Conservation (phyloP, 1,140 invertebrate genomes). For the Periplaneta americana region DNA sequence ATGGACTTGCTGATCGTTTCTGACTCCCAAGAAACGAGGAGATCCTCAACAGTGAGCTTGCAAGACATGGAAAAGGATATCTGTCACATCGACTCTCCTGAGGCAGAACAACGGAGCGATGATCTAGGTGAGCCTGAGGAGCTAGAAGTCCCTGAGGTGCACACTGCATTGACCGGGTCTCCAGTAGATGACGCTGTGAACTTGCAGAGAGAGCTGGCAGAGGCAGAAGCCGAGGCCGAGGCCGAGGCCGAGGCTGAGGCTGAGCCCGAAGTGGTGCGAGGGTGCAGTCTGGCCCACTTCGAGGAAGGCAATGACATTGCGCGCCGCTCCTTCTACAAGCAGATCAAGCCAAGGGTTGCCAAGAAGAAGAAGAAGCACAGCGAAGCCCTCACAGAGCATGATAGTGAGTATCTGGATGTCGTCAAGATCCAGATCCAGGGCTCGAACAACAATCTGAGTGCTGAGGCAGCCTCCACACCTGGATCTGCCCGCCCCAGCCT, state of each 20-base stretch:
- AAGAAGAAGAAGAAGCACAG: background rate
- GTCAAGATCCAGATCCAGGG: constrained; percentile 30
- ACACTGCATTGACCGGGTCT: background rate
- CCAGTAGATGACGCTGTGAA: background rate
- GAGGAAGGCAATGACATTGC: constrained; percentile 76
- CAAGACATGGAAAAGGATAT: constrained; percentile 42
- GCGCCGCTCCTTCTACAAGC: constrained; percentile 53
- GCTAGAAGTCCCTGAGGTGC: background rate
- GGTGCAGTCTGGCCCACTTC: constrained; percentile 69
- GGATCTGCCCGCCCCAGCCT: background rate
- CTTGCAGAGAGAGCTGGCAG: background rate
- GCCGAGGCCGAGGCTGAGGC: constrained; percentile 37
- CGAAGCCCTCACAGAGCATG: background rate
- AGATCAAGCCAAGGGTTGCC: background rate
- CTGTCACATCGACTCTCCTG: constrained; percentile 73
- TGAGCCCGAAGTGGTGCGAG: constrained; percentile 49
- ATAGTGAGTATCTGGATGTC: constrained; percentile 7
- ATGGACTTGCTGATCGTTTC: background rate
- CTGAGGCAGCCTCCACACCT: background rate
- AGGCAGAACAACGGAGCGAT: constrained; percentile 46
- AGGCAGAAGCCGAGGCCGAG: background rate
- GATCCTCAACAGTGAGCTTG: background rate
- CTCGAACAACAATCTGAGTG: constrained; percentile 23
- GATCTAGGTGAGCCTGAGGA: background rate
- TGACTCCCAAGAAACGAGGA: background rate